Conservation (phyloP, 2,113 vertebrate species). For the Galemys pyrenaicus region DNA sequence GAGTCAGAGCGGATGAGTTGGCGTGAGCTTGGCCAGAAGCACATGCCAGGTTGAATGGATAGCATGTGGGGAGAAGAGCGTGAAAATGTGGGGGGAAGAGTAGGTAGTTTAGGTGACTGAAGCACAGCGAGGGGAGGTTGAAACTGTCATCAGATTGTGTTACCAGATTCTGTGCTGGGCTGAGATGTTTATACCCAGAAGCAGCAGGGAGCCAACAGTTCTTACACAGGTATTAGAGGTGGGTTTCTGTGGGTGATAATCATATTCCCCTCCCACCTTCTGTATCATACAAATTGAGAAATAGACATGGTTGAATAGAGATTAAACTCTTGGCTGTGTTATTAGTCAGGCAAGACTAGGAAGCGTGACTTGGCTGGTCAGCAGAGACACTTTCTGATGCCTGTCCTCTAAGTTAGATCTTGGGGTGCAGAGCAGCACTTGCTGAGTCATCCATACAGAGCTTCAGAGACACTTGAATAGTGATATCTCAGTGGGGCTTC, state of each 20-base stretch:
- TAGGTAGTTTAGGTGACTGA: background rate
- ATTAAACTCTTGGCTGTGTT: background rate
- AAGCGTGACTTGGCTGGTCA: background rate
- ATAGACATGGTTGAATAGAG: background rate
- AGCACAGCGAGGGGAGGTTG: background rate
- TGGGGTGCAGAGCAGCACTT: background rate
- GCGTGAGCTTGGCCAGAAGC: background rate
- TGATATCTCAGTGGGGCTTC: background rate
- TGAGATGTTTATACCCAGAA: background rate
- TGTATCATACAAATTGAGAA: conserved; percentile 1
- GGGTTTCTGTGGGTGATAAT: background rate
- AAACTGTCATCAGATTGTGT: background rate
- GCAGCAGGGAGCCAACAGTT: background rate
- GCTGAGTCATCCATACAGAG: background rate
- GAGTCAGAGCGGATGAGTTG: background rate
- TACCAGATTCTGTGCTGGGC: background rate
- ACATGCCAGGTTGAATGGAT: background rate
- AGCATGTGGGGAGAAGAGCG: background rate
- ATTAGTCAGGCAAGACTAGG: background rate
- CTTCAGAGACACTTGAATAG: background rate
- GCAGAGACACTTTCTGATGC: background rate
- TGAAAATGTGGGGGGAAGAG: background rate
- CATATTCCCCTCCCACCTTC: background rate
- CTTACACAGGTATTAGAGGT: background rate
- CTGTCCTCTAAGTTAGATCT: background rate